Evolutionary conservation across 2,113 vertebrate genomes (phyloP).

Genomic region (Anthoscopus minutus): DNA sequence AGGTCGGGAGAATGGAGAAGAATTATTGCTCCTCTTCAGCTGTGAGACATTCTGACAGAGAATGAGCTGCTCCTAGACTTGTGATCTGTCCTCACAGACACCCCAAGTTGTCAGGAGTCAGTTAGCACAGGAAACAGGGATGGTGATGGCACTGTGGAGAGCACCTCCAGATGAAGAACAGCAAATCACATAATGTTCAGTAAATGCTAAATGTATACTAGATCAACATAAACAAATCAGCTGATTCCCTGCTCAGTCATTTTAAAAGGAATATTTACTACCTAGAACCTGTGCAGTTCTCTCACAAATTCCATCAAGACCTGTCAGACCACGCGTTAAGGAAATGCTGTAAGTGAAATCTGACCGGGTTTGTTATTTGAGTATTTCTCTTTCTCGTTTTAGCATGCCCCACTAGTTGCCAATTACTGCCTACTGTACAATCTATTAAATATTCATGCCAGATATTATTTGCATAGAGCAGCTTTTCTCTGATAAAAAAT

Average conservation of each 20-base stretch:
- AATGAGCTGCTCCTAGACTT: too few relatives aligned
- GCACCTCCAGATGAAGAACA: not conserved
- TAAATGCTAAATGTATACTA: not conserved
- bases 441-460: conserved; percentile 66
- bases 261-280: not conserved
- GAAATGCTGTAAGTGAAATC: not conserved
- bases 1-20: not conserved
- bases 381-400: not conserved
- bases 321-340: not conserved
- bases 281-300: not conserved
- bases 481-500: conserved; percentile 56
- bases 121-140: not conserved
- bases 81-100: not conserved
- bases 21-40: not conserved
- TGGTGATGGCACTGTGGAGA: not conserved
- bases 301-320: not conserved
- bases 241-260: not conserved
- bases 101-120: not conserved
- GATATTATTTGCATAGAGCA: conserved; percentile 58
- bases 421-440: conserved; percentile 57
- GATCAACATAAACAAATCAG: not conserved
- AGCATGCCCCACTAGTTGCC: conserved; percentile 13
- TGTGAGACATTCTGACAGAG: not conserved
- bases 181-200: not conserved
- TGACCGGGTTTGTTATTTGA: not conserved